Percentiles rank a stretch among this genome's conserved stretches.
These are phyloP conservation scores for Eudasyphora cyanicolor DNA, from an alignment of 2,888 invertebrate species.

Conservation along the genomic window DNA sequence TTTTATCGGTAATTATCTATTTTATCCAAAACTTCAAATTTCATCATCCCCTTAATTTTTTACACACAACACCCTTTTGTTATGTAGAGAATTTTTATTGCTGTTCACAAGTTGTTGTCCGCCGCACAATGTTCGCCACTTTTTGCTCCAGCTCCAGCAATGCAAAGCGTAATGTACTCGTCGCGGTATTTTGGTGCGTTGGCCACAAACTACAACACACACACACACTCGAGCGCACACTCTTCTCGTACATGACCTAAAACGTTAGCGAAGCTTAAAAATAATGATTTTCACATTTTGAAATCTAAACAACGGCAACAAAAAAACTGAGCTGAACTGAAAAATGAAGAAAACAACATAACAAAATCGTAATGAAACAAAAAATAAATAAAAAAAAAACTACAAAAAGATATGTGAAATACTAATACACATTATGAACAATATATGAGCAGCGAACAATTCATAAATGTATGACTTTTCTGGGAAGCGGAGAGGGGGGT, in stretches of 20 bases:
- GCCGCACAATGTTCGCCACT: not conserved
- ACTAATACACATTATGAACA: not conserved
- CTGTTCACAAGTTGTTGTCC: not conserved
- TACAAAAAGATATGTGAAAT: not conserved
- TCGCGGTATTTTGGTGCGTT: no score
- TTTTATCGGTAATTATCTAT: no score
- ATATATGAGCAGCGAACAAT: no score
- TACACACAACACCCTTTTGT: not conserved
- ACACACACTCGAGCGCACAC: not conserved
- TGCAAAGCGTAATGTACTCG: not conserved
- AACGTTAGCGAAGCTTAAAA: slow-evolving; percentile 66
- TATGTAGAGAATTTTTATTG: not conserved
- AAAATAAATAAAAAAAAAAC: not conserved
- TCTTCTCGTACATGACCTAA: slow-evolving; percentile 62
- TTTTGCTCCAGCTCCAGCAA: not conserved
- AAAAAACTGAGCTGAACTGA: slow-evolving; percentile 9
- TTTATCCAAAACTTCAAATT: not conserved
- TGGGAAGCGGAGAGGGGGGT: no score
- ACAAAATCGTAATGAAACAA: not conserved
- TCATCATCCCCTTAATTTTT: not conserved
- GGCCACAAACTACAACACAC: not conserved
- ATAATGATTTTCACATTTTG: slow-evolving; percentile 63
- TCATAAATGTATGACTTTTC: slow-evolving; percentile 3
- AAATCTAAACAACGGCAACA: slow-evolving; percentile 17
- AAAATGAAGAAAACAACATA: not conserved